Evolutionary conservation across 2,113 vertebrate species (phyloP).

Genomic region (Oreochromis niloticus): DNA sequence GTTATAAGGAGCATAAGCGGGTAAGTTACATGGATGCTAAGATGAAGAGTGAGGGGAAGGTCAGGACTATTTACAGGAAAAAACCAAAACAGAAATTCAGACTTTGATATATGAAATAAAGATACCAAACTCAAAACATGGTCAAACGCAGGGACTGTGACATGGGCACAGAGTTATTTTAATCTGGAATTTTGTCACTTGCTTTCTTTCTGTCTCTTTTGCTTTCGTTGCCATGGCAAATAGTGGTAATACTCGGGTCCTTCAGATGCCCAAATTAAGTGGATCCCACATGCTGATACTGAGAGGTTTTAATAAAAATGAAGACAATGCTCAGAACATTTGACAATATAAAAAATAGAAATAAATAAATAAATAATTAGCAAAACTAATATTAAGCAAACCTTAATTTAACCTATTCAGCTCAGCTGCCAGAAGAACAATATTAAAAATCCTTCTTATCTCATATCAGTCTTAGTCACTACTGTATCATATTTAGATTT

Average conservation of each 20-base stretch:
- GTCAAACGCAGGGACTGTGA: not conserved
- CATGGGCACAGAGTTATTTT: not conserved
- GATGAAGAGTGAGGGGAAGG: not conserved
- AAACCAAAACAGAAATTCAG: not conserved
- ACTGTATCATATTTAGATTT: not conserved
- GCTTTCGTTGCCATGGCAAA: not conserved
- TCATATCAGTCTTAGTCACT: too few species aligned
- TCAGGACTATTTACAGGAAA: not conserved
- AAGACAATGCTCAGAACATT: not conserved
- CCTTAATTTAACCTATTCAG: not conserved
- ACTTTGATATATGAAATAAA: not conserved
- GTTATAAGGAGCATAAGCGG: not conserved
- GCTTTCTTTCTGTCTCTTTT: not conserved
- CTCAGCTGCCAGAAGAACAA: not conserved
- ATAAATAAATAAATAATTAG: not conserved
- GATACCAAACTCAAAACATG: not conserved
- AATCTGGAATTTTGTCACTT: not conserved
- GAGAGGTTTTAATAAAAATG: not conserved
- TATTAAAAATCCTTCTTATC: not conserved
- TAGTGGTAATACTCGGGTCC: not conserved
- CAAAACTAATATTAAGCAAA: not conserved
- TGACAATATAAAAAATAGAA: not conserved
- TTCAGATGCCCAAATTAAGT: not conserved
- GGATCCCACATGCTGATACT: not conserved
- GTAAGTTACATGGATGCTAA: not conserved